Evolutionary conservation across 2,113 vertebrate genomes (phyloP).

Genomic region (Pica pica): DNA sequence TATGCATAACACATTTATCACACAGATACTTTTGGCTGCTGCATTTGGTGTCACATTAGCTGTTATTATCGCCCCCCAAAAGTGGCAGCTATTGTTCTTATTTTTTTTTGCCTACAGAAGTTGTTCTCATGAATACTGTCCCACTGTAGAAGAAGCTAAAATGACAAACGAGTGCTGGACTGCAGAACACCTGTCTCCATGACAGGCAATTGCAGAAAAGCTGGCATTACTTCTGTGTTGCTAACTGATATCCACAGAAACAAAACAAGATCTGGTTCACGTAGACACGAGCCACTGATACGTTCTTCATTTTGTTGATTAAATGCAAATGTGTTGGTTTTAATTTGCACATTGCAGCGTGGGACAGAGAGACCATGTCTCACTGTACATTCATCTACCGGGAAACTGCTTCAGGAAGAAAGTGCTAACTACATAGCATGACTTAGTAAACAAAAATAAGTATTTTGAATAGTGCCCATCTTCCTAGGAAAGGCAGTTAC

Average conservation of each 20-base stretch:
- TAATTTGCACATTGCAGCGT: not conserved
- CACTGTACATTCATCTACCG: not conserved
- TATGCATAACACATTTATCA: not conserved
- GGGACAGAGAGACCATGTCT: not conserved
- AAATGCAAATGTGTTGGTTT: not conserved
- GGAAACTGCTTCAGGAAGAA: not conserved
- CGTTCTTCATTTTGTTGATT: not conserved
- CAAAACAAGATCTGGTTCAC: not conserved
- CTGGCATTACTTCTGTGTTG: not conserved
- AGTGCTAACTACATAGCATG: accelerated
- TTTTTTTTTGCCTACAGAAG: not conserved
- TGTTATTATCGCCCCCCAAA: not conserved
- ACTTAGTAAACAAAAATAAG: not conserved
- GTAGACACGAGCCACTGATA: not conserved
- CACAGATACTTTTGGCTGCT: not conserved
- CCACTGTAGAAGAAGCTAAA: not conserved
- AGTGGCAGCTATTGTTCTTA: not conserved
- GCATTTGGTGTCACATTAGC: not conserved
- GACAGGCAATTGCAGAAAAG: not conserved
- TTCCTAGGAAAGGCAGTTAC: not conserved
- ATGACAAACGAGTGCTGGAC: not conserved
- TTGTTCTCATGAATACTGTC: not conserved
- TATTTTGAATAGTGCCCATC: not conserved
- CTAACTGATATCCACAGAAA: not conserved
- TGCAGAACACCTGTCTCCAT: not conserved